Evolutionary conservation across 2,888 invertebrate species (phyloP).

Genomic region (Homarus gammarus): DNA sequence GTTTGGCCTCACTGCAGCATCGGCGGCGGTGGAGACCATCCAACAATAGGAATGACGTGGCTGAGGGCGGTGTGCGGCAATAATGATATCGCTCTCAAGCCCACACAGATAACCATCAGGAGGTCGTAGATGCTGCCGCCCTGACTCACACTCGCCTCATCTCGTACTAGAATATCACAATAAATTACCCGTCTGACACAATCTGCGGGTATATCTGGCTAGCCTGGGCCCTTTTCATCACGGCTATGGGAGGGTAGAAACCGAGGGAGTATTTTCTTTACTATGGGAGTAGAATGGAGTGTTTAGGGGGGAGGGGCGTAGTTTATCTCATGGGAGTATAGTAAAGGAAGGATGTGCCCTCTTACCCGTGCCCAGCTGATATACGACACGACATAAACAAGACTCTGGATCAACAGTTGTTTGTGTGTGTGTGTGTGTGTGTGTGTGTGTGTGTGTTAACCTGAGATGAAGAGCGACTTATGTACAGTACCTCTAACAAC

Average conservation of each 20-base stretch:
- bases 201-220: not conserved
- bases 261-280: not conserved
- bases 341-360: not conserved
- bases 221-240: not conserved
- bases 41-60: constrained; percentile 2
- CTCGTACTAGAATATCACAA: not conserved
- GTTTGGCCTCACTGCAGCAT: not conserved
- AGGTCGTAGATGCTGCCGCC: not conserved
- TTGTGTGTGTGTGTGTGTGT: not conserved
- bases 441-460: not conserved
- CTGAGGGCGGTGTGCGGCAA: not conserved
- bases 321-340: not conserved
- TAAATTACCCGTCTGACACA: not conserved
- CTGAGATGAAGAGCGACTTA: no score
- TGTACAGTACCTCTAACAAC: no score
- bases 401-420: not conserved
- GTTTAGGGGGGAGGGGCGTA: no score
- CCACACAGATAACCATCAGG: not conserved
- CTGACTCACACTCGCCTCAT: constrained; percentile 3
- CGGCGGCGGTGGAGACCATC: no score
- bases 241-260: not conserved
- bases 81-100: not conserved
- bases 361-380: no score
- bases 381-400: no score
- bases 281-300: no score